Evolutionary conservation across 2,888 invertebrate genomes (phyloP).

Genomic region (Drosophila kanekoi): DNA sequence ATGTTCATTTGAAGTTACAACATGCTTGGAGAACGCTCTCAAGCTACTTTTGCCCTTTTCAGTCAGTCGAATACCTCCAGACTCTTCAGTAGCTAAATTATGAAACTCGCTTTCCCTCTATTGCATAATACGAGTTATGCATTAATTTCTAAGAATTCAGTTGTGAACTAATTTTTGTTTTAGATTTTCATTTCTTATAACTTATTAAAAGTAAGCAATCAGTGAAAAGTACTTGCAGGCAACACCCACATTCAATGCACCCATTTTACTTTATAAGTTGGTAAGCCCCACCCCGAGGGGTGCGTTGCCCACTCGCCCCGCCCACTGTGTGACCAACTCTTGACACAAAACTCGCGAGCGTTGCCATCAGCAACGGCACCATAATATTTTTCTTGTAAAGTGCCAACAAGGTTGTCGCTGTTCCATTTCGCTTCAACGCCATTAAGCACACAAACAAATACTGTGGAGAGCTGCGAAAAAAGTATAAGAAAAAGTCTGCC

Average conservation of each 20-base stretch:
- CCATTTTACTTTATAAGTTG: conserved; percentile 2
- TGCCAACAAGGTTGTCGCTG: conserved; percentile 63
- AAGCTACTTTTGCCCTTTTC: neutral
- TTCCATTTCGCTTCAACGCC: conserved; percentile 53
- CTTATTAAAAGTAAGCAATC: conserved; percentile 2
- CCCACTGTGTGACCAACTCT: conserved; percentile 14
- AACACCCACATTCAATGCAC: conserved; percentile 2
- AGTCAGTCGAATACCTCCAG: neutral
- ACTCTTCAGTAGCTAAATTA: too few species aligned
- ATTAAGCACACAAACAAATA: conserved; percentile 53
- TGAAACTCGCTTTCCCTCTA: neutral
- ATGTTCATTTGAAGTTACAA: conserved; percentile 13
- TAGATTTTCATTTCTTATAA: neutral
- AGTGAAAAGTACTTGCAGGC: conserved; percentile 1
- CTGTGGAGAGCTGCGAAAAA: conserved; percentile 5
- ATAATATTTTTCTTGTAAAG: conserved; percentile 62
- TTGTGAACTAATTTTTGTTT: too few species aligned
- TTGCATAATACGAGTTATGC: neutral
- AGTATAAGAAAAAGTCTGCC: conserved; percentile 5
- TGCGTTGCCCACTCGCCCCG: neutral
- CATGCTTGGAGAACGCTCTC: neutral
- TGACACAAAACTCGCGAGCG: conserved; percentile 35
- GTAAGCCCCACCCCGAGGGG: conserved; percentile 14
- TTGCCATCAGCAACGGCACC: conserved; percentile 45
- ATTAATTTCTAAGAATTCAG: too few species aligned